Conservation (phyloP, 2,888 invertebrate species). For the Drosophila recens region DNA sequence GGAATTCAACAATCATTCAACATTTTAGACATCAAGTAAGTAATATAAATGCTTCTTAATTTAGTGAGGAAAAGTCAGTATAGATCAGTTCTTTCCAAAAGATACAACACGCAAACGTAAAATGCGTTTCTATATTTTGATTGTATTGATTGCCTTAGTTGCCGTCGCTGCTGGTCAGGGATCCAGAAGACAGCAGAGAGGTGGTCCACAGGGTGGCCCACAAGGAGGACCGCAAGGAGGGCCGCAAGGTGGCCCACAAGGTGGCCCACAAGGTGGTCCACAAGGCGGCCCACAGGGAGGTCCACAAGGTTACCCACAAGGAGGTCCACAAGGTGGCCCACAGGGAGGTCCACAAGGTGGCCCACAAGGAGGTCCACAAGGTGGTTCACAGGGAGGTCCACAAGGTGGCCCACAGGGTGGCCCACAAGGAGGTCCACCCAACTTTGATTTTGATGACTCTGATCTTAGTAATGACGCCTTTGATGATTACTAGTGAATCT, state of each 20-base stretch:
- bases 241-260: not conserved
- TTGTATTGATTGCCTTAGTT: constrained; percentile 15
- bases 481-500: not conserved
- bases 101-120: constrained; percentile 1
- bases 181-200: not conserved
- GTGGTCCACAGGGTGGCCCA: not conserved
- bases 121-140: constrained; percentile 30
- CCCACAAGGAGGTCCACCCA: not conserved
- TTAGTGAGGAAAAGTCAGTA: constrained; percentile 4
- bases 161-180: constrained; percentile 20
- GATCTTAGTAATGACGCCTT: not conserved
- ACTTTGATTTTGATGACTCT: not conserved
- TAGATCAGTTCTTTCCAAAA: not conserved
- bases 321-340: not conserved
- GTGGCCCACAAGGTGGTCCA: not conserved
- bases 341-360: not conserved
- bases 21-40: not conserved
- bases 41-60: constrained; percentile 14
- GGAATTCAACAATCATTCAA: not conserved
- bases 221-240: not conserved
- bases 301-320: not conserved
- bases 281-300: not conserved
- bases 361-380: not conserved
- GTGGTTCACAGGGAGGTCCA: not conserved
- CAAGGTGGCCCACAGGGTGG: not conserved